Evolutionary conservation across 1,140 invertebrate genomes (phyloP).

Genomic region (Armadillidium nasatum): DNA sequence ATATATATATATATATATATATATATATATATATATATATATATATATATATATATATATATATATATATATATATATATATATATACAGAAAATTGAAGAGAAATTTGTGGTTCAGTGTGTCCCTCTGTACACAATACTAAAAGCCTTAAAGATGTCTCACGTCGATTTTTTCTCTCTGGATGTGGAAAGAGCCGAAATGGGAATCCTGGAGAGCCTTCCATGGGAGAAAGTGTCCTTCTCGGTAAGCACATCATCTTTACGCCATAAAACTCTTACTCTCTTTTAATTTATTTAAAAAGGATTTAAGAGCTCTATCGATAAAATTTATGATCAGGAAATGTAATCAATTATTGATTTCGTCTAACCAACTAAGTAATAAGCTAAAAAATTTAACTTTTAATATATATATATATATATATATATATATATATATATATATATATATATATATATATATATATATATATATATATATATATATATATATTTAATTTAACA

Average conservation of each 20-base stretch:
- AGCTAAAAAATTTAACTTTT: no score
- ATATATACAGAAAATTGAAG: neutral
- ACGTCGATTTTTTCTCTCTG: constrained; percentile 39
- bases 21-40: no score
- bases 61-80: no score
- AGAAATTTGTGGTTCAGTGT: constrained; percentile 31
- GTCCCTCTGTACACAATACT: constrained; percentile 34
- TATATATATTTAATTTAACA: neutral
- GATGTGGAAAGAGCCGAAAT: constrained; percentile 40
- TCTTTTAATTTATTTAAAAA: neutral
- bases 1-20: no score
- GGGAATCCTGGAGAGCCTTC: constrained; percentile 38
- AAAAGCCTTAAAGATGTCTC: constrained; percentile 29
- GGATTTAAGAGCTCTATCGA: no score
- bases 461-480: constrained; percentile 20
- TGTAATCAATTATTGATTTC: no score
- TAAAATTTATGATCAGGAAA: no score
- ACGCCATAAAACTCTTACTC: neutral
- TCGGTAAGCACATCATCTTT: neutral
- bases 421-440: constrained; percentile 14
- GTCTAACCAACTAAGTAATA: no score
- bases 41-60: no score
- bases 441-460: constrained; percentile 20
- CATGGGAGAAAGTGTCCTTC: constrained; percentile 24
- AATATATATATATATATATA: neutral